phyloP scores from a whole-genome alignment of 2,888 invertebrate species.

The Nemotelus nigrinus region DNA sequence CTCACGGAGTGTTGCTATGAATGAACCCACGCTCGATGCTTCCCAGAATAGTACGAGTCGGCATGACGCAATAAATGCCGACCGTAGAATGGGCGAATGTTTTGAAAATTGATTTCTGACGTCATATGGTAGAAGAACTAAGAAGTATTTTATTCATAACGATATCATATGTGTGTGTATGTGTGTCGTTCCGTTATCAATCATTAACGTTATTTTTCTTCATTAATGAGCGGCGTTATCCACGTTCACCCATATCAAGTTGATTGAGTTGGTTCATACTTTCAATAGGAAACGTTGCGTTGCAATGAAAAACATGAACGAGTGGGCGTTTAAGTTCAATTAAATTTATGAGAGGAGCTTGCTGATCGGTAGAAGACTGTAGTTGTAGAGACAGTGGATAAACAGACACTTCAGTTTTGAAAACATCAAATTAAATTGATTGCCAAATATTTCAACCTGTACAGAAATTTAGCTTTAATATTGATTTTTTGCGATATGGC shows the following conservation, averaged over 20 bases:
- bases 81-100: slow-evolving; percentile 5
- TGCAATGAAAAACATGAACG: too few species aligned
- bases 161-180: neutral
- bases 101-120: slow-evolving; percentile 41
- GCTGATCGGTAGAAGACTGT: too few species aligned
- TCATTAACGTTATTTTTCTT: slow-evolving; percentile 17
- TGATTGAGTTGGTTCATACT: neutral
- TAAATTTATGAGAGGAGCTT: too few species aligned
- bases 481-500: too few species aligned
- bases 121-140: slow-evolving; percentile 21
- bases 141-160: slow-evolving; percentile 32
- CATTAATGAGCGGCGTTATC: slow-evolving; percentile 17
- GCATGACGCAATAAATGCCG: slow-evolving; percentile 49
- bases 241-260: neutral
- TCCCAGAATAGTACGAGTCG: slow-evolving; percentile 48
- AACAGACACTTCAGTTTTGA: too few species aligned
- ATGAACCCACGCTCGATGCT: slow-evolving; percentile 42
- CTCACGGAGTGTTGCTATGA: slow-evolving; percentile 39
- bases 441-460: too few species aligned
- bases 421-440: too few species aligned
- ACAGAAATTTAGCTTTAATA: too few species aligned
- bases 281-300: neutral
- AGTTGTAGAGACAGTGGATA: too few species aligned
- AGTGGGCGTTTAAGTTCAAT: too few species aligned
- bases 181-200: slow-evolving; percentile 21